A percentile compares a stretch with the other conserved stretches of the same genome.
These are phyloP conservation scores for Brachirus orientalis DNA, from an alignment of 2,113 vertebrate genomes.

Conservation along the genomic window DNA sequence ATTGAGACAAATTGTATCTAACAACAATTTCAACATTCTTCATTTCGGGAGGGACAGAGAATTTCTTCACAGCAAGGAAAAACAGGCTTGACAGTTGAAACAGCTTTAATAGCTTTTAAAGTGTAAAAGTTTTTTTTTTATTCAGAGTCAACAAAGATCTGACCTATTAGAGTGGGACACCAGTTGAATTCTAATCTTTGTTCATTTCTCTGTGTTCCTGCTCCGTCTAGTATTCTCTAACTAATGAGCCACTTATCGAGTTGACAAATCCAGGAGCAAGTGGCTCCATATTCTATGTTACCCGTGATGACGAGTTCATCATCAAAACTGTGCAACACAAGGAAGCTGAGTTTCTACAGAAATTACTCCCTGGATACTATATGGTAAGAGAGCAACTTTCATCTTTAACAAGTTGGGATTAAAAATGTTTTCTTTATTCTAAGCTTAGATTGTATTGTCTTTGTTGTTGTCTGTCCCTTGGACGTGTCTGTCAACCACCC, in stretches of 20 bases:
- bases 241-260: constrained; percentile 96
- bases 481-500: too few relatives aligned
- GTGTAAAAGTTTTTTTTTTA: too few relatives aligned
- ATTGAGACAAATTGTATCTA: too few relatives aligned
- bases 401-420: too few relatives aligned
- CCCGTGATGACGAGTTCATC: constrained; percentile 97
- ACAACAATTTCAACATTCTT: too few relatives aligned
- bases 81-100: too few relatives aligned
- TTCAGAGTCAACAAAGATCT: not conserved
- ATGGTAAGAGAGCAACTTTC: constrained; percentile 82
- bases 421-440: too few relatives aligned
- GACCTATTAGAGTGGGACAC: too few relatives aligned
- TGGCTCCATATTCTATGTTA: constrained; percentile 97
- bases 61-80: not conserved
- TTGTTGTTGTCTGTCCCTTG: too few relatives aligned
- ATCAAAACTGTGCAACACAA: constrained; percentile 98
- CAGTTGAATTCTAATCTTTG: not conserved
- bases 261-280: constrained; percentile 96
- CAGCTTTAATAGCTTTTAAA: too few relatives aligned
- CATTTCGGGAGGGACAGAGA: too few relatives aligned
- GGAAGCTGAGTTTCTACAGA: constrained; percentile 98
- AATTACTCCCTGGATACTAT: constrained; percentile 98
- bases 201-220: constrained; percentile 16
- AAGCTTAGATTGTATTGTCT: too few relatives aligned
- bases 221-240: constrained; percentile 90